Base-by-base conservation (phyloP, 2,888 invertebrate genomes). In the Cataglyphis cursor region DNA sequence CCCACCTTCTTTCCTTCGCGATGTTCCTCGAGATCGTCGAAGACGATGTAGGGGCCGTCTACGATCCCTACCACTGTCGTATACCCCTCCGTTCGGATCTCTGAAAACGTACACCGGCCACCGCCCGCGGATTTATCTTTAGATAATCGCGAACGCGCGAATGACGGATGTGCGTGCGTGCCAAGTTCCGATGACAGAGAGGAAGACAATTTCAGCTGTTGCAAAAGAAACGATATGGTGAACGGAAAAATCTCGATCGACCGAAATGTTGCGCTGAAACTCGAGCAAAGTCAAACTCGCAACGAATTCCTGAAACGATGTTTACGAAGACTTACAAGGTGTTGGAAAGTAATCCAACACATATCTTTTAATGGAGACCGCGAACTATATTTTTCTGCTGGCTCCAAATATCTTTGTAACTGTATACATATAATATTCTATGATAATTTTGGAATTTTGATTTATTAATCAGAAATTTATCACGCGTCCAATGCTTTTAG, bases 101-200 rank as follows among this genome's bases (percentile, higher is more conserved):
- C 85, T 89, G 90, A 89, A 90, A 90, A 90, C 84, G 88, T 89
- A 90, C 86, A 90, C 89, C 90, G 74, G 64, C 48, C 48, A 82
- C 81, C 61, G 78, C 84, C 66, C 68, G 73, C 78, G 85, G 76
- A 84, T 85, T 90, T 90, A 89, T 91, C 90, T 92, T 91, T 92
- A 90, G 91, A 87, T n/a, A n/a, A n/a, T 84, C 88, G 83, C 80
- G 82, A 75, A 68, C 84, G 75, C 68, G 83, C 81, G 84, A 75
- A 65, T 82, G 70, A 10, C 51, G 80, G 28, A 35, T 54, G 64
- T 35, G 59, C 65, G 59, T 21, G 82, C 24, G 35, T 38, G 82
- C 70, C 41, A 75, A 75, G 54, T 54, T 81, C 76, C 75, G 66
- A 83, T 12, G 72, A 68, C n/a, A 38, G 65, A 38, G 65, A 64